phyloP scores from a whole-genome alignment of 2,888 invertebrate species.

The Didymodactylos carnosus region DNA sequence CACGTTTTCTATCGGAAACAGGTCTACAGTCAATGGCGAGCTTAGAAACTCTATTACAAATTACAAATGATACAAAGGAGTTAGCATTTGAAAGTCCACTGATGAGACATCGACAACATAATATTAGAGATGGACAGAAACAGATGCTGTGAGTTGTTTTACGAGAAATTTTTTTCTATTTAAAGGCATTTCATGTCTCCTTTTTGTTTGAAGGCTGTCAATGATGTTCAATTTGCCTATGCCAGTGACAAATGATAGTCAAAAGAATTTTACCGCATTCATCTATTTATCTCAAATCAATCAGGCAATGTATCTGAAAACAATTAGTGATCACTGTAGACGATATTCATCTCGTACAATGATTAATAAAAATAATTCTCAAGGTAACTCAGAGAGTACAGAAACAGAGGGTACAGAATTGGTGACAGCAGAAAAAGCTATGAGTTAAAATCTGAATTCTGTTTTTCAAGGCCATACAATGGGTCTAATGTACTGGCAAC shows the following conservation, averaged over 20 bases:
- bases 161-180: neutral
- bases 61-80: conserved; percentile 34
- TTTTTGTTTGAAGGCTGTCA: neutral
- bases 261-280: neutral
- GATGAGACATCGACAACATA: conserved; percentile 61
- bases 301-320: conserved; percentile 69
- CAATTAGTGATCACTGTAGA: conserved; percentile 62
- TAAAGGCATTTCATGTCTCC: neutral
- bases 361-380: neutral
- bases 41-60: conserved; percentile 44
- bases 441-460: neutral
- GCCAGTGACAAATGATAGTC: neutral
- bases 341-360: conserved; percentile 28
- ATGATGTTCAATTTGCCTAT: neutral
- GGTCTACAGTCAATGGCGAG: conserved; percentile 77
- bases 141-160: too few relatives aligned
- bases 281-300: conserved; percentile 32
- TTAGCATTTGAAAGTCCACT: conserved; percentile 41
- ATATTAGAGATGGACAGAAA: too few relatives aligned
- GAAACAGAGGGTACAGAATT: too few relatives aligned
- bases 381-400: too few relatives aligned
- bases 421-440: too few relatives aligned
- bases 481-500: conserved; percentile 89
- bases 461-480: neutral
- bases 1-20: conserved; percentile 81